These are phyloP conservation scores for Cyprinella venusta DNA, from an alignment of 2,797 vertebrate genomes.

Conservation along the genomic window DNA sequence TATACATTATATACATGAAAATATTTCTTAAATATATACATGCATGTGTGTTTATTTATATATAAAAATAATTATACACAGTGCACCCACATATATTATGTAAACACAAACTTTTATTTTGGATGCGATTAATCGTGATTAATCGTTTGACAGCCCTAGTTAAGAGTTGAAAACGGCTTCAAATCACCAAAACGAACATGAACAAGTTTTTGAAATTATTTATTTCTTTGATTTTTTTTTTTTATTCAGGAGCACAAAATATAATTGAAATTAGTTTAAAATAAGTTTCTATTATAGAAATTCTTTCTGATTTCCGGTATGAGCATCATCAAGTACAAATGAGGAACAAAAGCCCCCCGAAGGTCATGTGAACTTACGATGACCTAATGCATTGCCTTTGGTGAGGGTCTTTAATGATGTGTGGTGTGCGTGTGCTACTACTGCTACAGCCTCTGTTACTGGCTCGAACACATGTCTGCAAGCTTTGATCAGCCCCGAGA, in stretches of 20 bases:
- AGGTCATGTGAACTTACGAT: conserved; percentile 55
- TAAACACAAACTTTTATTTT: too few species aligned
- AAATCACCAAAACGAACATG: neutral
- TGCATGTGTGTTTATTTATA: too few species aligned
- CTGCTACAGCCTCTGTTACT: conserved; percentile 49
- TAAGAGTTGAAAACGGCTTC: conserved; percentile 33
- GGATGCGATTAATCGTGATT: too few species aligned
- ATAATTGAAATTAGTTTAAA: neutral
- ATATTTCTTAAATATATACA: too few species aligned
- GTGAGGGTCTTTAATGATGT: conserved; percentile 60
- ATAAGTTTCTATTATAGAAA: neutral
- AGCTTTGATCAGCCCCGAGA: conserved; percentile 65
- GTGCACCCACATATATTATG: too few species aligned
- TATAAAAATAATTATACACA: too few species aligned
- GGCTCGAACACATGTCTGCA: conserved; percentile 61
- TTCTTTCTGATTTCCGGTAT: neutral
- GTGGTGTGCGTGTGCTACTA: conserved; percentile 51
- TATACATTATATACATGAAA: too few species aligned
- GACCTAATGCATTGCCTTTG: conserved; percentile 52
- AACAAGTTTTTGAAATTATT: neutral
- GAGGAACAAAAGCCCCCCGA: conserved; percentile 38
- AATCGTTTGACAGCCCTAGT: too few species aligned
- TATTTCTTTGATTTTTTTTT: too few species aligned
- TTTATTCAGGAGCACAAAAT: neutral
- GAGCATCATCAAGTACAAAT: neutral